Evolutionary conservation across 2,113 vertebrate species (phyloP).

Genomic region (Cervus canadensis): DNA sequence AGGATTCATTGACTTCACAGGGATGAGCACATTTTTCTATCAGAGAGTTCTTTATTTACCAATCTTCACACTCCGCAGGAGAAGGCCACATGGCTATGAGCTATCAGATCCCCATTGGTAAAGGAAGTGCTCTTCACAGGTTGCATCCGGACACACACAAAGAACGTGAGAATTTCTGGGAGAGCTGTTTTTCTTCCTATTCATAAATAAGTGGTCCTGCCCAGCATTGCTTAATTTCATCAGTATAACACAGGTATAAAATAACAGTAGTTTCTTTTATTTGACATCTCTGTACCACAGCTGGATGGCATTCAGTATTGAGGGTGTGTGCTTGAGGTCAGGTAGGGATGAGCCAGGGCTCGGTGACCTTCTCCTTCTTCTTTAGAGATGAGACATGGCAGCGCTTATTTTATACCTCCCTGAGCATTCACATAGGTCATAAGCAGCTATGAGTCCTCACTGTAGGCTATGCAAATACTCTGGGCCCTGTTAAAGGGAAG

Average conservation of each 20-base stretch:
- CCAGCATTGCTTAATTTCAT: not conserved
- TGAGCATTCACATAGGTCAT: not conserved
- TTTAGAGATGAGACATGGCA: not conserved
- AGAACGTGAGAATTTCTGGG: not conserved
- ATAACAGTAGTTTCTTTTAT: not conserved
- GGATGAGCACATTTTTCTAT: not conserved
- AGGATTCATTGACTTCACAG: slow-evolving; percentile 17
- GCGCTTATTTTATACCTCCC: not conserved
- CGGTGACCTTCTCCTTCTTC: not conserved
- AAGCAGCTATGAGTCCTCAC: not conserved
- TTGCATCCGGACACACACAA: not conserved
- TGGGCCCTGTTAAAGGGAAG: not conserved
- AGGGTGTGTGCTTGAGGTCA: not conserved
- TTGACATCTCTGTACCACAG: not conserved
- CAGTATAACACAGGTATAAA: not conserved
- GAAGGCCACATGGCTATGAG: not conserved
- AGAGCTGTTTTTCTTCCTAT: not conserved
- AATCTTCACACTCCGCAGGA: not conserved
- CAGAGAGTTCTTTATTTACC: slow-evolving; percentile 23
- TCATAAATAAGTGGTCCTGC: not conserved
- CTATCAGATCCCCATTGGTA: not conserved
- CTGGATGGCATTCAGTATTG: not conserved
- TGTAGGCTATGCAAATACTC: not conserved
- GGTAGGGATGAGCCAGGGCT: not conserved
- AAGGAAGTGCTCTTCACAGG: not conserved